A percentile compares a stretch with the other conserved stretches of the same genome.
Evolutionary conservation across 2,113 vertebrate species (phyloP).

Genomic region (Buteo buteo): DNA sequence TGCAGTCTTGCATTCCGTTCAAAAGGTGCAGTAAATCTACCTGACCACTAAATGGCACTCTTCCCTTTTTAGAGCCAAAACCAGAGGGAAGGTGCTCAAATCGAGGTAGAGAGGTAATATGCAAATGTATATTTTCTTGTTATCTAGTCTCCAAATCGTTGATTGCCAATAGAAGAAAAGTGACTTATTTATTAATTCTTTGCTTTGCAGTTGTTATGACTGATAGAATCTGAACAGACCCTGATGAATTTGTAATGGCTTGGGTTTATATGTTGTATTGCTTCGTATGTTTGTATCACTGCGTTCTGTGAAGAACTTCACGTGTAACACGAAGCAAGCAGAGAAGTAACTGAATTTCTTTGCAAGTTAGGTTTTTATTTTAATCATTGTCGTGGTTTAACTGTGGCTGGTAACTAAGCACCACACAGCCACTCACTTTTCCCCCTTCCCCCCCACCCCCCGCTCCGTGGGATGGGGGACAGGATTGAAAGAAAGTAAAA

Average conservation of each 20-base stretch:
- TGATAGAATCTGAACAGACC: neutral
- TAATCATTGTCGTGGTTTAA: too few species aligned
- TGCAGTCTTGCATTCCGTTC: neutral
- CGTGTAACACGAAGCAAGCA: accelerated
- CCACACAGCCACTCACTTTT: too few species aligned
- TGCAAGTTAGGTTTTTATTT: neutral
- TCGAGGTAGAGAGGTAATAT: neutral
- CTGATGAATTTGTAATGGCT: neutral
- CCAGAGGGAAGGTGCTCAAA: neutral
- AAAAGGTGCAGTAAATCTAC: neutral
- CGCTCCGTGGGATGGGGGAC: too few species aligned
- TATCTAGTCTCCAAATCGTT: neutral
- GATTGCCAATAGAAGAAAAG: neutral
- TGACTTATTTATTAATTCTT: neutral
- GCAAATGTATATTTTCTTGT: neutral
- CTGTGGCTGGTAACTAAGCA: too few species aligned
- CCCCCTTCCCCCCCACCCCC: too few species aligned
- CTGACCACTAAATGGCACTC: slow-evolving; percentile 34
- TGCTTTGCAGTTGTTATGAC: neutral
- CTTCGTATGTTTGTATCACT: neutral
- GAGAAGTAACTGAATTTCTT: neutral
- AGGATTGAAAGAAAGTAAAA: too few species aligned
- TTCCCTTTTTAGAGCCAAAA: neutral
- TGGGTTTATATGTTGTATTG: neutral
- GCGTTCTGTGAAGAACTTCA: neutral